Base-by-base conservation (phyloP, 2,797 vertebrate species). In the Sylvilagus floridanus region DNA sequence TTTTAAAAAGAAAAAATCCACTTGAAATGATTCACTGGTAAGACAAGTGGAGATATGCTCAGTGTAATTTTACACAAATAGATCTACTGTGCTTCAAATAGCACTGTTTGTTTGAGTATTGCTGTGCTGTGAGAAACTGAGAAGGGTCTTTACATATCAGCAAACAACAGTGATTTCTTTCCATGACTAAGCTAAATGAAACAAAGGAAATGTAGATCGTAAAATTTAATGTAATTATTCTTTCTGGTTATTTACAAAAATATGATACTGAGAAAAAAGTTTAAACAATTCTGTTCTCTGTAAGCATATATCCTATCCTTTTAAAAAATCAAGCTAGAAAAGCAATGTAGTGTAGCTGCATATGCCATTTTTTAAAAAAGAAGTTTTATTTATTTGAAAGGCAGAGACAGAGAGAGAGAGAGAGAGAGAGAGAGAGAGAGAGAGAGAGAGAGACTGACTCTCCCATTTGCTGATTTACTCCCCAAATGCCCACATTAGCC, bases 231-330 rank as follows among this genome's bases (percentile, higher is more conserved):
- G 54, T 35, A 60, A 30, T 84, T 71, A 62, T 73, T 65, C 84
- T 62, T 47, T 65, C 7, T 77, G 17, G 24, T 65, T 91, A 86
- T 85, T 73, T 75, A 63, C 65, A 84, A 92, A 62, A 83, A 93
- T 68, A 87, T 69, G 32, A 52, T 66, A 63, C n/a, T 14, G 30
- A 72, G 10, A 91, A 66, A 91, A 91, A 85, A 65, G 16, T n/a
- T 7, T 30, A 47, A 72, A 69, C 37, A 82, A 75, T 63, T 81
- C 88, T 65, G 63, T 30, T 78, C 24, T 86, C 37, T 62, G n/a
- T 11, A 62, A 52, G 72, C 13, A 69, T 21, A 81, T 1, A 30
- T 47, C 8, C 9, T 47, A 47, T 47, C 9, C 12, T 12, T 63
- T 63, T 87, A 6, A 50, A 91, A 93, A 85, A 65, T 26, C 54